Base-by-base conservation (phyloP, 2,113 vertebrate species). In the Lamprotornis superbus region DNA sequence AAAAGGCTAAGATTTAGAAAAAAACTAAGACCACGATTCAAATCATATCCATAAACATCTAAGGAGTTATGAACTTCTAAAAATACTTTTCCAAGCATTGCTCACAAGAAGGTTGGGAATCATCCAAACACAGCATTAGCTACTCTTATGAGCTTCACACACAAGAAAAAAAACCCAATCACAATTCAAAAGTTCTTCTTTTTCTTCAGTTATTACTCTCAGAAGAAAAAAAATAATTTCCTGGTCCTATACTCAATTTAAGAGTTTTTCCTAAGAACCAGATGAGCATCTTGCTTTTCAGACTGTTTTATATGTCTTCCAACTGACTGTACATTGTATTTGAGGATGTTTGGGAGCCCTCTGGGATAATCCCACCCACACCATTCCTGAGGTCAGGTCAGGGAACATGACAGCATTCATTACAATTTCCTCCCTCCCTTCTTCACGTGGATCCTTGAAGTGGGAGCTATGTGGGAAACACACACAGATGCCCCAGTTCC, bases 401-500 rank as follows among this genome's bases (percentile, higher is more conserved):
- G 20, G 30, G 27, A 93, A 79, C 16, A 52, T 4, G 11, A 30
- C 33, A 53, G 25, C 39, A 5, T 35, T 65, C 30, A 61, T 74
- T 33, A 39, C 5, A 30, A 40, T 52, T 93, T 84, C 22, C 28
- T 83, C 12, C 27, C 47, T 71, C 11, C 10, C 14, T 68, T 83
- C 59, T 56, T 57, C 0, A 1, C 57, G 21, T 17, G 13, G 28
- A 49, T 86, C 70, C 30, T 73, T 69, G 15, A 76, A 76, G 46
- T 3, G 11, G 30, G 30, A 92, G 33, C 25, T 37, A 10, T 22
- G 6, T 35, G 28, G 77, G 77, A 76, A n/a, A 20, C 14, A 52
- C 0, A 0, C 15, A 44, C 18, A 64, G 5, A 50, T 5, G 4
- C 27, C 53, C n/a, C 47, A n/a, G 3, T 16, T 86, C 42, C 56